These are phyloP conservation scores for Meloe dianella DNA, from an alignment of 2,888 invertebrate genomes.

Conservation along the genomic window DNA sequence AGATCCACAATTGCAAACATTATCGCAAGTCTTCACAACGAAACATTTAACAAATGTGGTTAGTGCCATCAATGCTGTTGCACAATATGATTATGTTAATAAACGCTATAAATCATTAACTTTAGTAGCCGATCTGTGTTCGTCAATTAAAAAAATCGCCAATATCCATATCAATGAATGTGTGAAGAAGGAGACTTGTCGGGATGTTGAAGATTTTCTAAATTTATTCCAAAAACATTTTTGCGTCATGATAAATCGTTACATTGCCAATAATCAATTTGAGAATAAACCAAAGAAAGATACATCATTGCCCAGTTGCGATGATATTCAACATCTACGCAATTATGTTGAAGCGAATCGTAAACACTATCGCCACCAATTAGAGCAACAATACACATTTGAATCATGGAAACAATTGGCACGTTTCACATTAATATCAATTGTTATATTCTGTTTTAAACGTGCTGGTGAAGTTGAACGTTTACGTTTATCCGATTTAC, in stretches of 20 bases:
- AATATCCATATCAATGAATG: background rate
- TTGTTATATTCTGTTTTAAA: background rate
- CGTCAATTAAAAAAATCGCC: background rate
- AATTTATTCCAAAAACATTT: background rate
- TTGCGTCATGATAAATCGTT: background rate
- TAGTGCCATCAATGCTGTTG: background rate
- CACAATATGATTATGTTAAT: constrained; percentile 8
- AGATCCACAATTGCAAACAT: background rate
- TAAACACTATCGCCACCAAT: background rate
- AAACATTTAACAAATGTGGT: constrained; percentile 6
- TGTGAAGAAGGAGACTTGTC: background rate
- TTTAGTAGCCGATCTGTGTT: background rate
- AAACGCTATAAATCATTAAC: constrained; percentile 8
- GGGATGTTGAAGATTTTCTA: background rate
- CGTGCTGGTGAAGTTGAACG: constrained; percentile 7
- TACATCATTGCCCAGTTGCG: background rate
- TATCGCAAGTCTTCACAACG: background rate
- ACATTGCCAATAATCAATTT: background rate
- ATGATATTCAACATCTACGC: background rate
- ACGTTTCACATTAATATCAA: constrained; percentile 8
- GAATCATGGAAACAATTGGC: constrained; percentile 1
- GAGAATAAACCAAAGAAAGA: constrained; percentile 1
- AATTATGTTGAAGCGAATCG: constrained; percentile 5
- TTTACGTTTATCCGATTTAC: constrained; percentile 8
- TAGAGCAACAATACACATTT: background rate